Conservation (phyloP, 92 coral and sea anemone genomes). For the Muricea muricata region DNA sequence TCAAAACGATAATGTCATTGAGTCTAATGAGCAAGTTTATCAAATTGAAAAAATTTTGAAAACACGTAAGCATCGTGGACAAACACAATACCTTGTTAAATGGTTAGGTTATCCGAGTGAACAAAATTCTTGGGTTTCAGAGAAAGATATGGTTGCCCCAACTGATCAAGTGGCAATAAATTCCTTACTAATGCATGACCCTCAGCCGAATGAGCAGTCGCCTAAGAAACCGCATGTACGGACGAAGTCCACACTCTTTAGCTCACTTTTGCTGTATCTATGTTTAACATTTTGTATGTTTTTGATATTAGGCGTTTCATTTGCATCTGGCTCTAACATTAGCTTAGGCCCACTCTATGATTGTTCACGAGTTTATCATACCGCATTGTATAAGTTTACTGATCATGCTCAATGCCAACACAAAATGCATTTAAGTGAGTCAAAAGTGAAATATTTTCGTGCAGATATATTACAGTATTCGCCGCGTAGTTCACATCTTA, state of each 20-base stretch:
- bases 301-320: no score
- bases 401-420: background rate
- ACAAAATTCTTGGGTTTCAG: slow-evolving; percentile 40
- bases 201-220: no score
- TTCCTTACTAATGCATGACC: no score
- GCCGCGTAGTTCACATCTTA: slow-evolving; percentile 5
- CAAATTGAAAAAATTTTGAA: slow-evolving; percentile 34
- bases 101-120: slow-evolving; percentile 28
- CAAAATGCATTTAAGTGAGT: background rate
- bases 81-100: slow-evolving; percentile 39
- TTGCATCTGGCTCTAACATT: background rate
- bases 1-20: no score
- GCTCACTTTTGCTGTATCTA: no score
- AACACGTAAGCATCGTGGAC: slow-evolving; percentile 2
- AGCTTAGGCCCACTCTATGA: slow-evolving; percentile 6
- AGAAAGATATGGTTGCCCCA: slow-evolving; percentile 10
- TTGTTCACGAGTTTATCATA: slow-evolving; percentile 4
- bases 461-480: slow-evolving; percentile 21
- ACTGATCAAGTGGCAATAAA: no score
- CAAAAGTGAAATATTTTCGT: background rate
- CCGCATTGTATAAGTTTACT: slow-evolving; percentile 3
- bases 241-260: no score
- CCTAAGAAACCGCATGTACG: no score
- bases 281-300: no score
- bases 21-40: no score